Percentiles rank a stretch among this genome's conserved stretches.
These are phyloP conservation scores for Physocephala rufipes DNA, from an alignment of 2,888 invertebrate species.

Conservation along the genomic window DNA sequence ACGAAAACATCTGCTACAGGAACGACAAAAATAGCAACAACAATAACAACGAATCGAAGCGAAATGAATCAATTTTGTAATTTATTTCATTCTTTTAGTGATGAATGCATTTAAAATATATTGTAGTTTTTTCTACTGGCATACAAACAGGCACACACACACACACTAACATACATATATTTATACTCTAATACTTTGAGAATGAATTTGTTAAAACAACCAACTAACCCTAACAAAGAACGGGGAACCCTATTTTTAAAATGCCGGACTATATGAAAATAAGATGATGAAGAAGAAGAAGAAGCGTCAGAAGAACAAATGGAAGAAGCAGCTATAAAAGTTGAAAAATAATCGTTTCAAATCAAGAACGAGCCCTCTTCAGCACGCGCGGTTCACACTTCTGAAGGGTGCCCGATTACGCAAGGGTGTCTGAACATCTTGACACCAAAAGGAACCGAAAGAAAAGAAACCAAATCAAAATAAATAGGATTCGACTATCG, in stretches of 20 bases:
- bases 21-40: conserved; percentile 6
- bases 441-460: neutral
- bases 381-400: conserved; percentile 43
- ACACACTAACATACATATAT: neutral
- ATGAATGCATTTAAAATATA: conserved; percentile 27
- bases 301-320: neutral
- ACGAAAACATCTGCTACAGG: neutral
- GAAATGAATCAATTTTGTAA: conserved; percentile 58
- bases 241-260: conserved; percentile 13
- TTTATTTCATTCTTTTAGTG: conserved; percentile 48
- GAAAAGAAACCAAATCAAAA: neutral
- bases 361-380: neutral
- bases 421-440: neutral
- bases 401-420: conserved; percentile 15
- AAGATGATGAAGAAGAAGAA: neutral
- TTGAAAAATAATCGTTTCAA: no score
- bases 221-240: conserved; percentile 17
- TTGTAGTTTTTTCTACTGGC: neutral
- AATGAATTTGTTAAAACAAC: conserved; percentile 5
- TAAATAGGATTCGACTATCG: neutral
- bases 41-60: conserved; percentile 33
- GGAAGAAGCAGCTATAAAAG: neutral
- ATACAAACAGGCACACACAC: conserved; percentile 2
- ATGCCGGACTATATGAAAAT: neutral
- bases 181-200: neutral